Base-by-base conservation (phyloP, 2,888 invertebrate species). In the Cyaniris semiargus region DNA sequence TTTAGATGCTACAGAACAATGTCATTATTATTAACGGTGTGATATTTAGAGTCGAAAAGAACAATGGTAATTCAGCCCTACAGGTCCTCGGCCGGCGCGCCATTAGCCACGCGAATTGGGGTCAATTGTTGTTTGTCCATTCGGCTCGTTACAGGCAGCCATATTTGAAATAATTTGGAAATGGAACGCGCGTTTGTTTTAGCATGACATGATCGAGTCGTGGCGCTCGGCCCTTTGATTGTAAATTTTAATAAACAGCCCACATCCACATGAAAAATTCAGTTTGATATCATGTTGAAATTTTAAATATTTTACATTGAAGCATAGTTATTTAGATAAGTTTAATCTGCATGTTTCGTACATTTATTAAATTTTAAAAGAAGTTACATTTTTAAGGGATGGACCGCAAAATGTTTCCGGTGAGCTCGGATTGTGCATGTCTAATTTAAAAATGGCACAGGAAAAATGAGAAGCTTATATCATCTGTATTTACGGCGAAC, bases 91-190 rank as follows among this genome's bases (percentile, higher is more conserved):
- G 76, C 77, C 79, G 83, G 83, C 84, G 84, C 82, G 83, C 86
- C 86, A 87, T 87, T 87, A 86, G 83, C 81, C 81, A 76, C 76
- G 81, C 81, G 82, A 87, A 89, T 88, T 87, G 88, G 81, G 88
- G 88, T 88, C 89, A 89, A 88, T 88, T 89, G 88, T 80, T 87
- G 88, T 88, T 87, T 87, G 88, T 85, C 87, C 87, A 85, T 84
- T 83, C 83, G 80, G 82, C 86, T 87, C 86, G 87, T 87, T 87
- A 87, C 84, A 74, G 81, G 82, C 80, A 83, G 89, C 89, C 89
- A 89, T 89, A 84, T 88, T 89, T 86, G 87, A 88, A 88, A 88
- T 88, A 85, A 88, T 89, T 90, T 86, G 88, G 86, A 86, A 87
- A 88, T 87, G 88, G 87, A 85, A 86, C 87, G 86, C 85, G 80